Conservation (phyloP, 2,113 vertebrate species). For the Ibidorhyncha struthersii region DNA sequence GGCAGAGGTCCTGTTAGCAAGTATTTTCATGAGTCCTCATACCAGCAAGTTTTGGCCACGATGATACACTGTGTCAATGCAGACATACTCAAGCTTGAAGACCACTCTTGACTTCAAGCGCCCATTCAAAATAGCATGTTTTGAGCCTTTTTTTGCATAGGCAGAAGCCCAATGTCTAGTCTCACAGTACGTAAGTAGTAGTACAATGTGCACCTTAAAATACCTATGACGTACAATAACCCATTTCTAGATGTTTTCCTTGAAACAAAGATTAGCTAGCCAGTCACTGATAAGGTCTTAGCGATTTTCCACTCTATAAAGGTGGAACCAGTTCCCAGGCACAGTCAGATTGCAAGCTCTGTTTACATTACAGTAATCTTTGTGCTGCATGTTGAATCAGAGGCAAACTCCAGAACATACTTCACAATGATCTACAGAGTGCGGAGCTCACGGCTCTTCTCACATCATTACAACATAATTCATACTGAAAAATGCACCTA, state of each 20-base stretch:
- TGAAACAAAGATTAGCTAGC: neutral
- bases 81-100: neutral
- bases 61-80: rapidly evolving
- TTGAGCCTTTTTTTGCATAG: neutral
- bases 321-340: conserved; percentile 29
- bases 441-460: neutral
- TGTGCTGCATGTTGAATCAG: conserved; percentile 14
- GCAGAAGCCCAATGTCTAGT: neutral
- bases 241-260: neutral
- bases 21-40: neutral
- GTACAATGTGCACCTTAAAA: neutral
- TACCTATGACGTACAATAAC: neutral
- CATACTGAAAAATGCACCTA: neutral
- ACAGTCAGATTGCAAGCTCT: conserved; percentile 1
- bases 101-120: neutral
- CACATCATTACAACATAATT: neutral
- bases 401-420: neutral
- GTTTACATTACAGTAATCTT: conserved; percentile 32
- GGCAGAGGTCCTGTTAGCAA: neutral
- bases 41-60: neutral
- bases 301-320: conserved; percentile 30
- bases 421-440: neutral
- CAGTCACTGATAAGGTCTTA: neutral
- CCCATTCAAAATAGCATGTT: neutral
- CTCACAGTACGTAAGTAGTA: rapidly evolving